Evolutionary conservation across 92 coral and sea anemone genomes (phyloP), one percentile per base, ranked within the genome.

Genomic region (Epizoanthus ramosus): DNA sequence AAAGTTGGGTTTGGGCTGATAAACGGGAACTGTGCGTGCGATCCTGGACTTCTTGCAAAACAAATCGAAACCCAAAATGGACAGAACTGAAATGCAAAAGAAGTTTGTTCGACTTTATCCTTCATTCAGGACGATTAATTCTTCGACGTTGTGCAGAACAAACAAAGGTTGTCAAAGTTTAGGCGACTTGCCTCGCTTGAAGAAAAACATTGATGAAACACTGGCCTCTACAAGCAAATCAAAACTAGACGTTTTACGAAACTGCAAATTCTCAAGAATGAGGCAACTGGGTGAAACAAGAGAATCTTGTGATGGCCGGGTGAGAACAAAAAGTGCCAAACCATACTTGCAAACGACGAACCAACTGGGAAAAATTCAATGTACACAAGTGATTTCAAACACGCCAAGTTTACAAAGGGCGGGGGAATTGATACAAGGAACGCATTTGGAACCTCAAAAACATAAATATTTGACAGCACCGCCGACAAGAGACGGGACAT

Each of bases 331-430:
- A 53, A 56, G 45, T 56, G 58, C 35, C 23, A 71, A 57, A 3
- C 25, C 59, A 33, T 54, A 41, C 45, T 18, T 18, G 16, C 41
- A 23, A 31, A 74, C 64, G 47, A 57, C 4, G 15, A 19, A 22
- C 28, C 45, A 56, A 28, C 22, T 63, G 16, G 15, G 17, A 61
- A 61, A 25, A 25, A 21, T 74, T 74, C 59, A 56, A 56, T 74
- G 79, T 54, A 56, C 65, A 74, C 47, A 74, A 28, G 33, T 45
- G 18, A 16, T 63, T 13, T 25, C 79, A 56, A 25, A 74, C 17
- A 35, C 57, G 13, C 17, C 23, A 19, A 16, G 79, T 74, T 54
- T 74, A 54, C 79, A 74, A 74, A 74, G 57, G 65, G 79, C 25
- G 79, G 64, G 39, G 6, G 21, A 14, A 74, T 45, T 47, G 3